These are phyloP conservation scores for Spodoptera litura DNA, from an alignment of 1,140 invertebrate genomes.

Conservation along the genomic window DNA sequence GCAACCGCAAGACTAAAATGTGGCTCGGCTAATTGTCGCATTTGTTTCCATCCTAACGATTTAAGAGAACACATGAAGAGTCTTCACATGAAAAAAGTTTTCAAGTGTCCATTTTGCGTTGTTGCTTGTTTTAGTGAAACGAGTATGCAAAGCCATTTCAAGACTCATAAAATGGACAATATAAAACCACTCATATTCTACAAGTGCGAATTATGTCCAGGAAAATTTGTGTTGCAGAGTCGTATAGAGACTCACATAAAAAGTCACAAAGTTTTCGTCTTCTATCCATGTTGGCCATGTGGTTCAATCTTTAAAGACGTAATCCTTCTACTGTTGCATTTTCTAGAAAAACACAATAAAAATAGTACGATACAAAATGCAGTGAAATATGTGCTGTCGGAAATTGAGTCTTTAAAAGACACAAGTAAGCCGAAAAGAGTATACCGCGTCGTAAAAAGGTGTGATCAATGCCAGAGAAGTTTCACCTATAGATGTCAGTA, in stretches of 20 bases:
- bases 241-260: constrained; percentile 70
- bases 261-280: constrained; percentile 57
- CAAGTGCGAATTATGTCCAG: constrained; percentile 75
- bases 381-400: constrained; percentile 47
- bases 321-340: constrained; percentile 67
- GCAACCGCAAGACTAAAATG: constrained; percentile 79
- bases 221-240: constrained; percentile 65
- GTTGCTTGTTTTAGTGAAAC: constrained; percentile 68
- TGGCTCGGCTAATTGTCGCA: constrained; percentile 70
- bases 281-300: constrained; percentile 77
- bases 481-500: constrained; percentile 69
- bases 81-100: constrained; percentile 78
- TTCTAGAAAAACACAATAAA: constrained; percentile 60
- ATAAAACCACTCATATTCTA: constrained; percentile 60
- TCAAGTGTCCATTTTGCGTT: constrained; percentile 78
- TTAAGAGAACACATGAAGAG: constrained; percentile 78
- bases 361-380: constrained; percentile 47
- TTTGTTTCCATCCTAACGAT: constrained; percentile 76
- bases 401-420: constrained; percentile 14
- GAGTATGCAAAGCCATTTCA: constrained; percentile 69
- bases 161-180: constrained; percentile 53
- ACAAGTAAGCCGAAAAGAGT: constrained; percentile 55
- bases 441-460: constrained; percentile 68
- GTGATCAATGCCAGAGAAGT: constrained; percentile 68
- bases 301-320: constrained; percentile 60